phyloP scores from a whole-genome alignment of 1,140 invertebrate species.

The Panagrolaimus sp. region DNA sequence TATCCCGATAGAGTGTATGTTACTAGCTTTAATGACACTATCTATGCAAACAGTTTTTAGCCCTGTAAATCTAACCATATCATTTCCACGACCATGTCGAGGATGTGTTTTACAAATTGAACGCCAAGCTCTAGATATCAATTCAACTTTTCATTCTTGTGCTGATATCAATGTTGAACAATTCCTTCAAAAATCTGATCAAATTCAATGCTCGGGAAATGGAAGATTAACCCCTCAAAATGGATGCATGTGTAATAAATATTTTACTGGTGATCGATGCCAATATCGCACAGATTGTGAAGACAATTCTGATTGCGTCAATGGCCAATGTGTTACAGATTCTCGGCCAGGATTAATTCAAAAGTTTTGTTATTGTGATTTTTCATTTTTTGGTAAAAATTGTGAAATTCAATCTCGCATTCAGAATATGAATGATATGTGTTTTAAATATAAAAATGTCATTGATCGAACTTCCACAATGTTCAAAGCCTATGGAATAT shows the following conservation, averaged over 20 bases:
- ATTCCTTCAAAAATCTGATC: conserved; percentile 16
- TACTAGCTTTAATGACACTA: neutral
- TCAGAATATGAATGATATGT: conserved; percentile 11
- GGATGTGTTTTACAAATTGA: conserved; percentile 77
- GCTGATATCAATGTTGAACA: conserved; percentile 79
- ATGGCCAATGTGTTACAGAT: conserved; percentile 21
- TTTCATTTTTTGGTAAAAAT: conserved; percentile 41
- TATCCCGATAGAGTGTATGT: too few relatives aligned
- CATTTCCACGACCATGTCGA: conserved; percentile 53
- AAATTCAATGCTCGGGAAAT: conserved; percentile 25
- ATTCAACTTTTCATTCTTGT: conserved; percentile 79
- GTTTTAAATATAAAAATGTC: conserved; percentile 23
- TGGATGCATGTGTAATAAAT: conserved; percentile 39
- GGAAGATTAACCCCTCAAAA: conserved; percentile 31
- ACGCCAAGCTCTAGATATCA: conserved; percentile 82
- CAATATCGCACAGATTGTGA: conserved; percentile 45
- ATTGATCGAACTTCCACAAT: neutral
- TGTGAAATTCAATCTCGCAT: conserved; percentile 25
- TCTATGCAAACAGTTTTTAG: neutral
- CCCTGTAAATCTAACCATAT: neutral
- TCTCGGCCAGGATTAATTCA: conserved; percentile 17
- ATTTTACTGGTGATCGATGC: conserved; percentile 44
- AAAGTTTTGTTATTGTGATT: conserved; percentile 37
- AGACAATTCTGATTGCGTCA: conserved; percentile 27
- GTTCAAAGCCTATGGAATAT: conserved; percentile 29